Evolutionary conservation across 2,888 invertebrate genomes (phyloP).

Genomic region (Rhagophthalmus giganteus): DNA sequence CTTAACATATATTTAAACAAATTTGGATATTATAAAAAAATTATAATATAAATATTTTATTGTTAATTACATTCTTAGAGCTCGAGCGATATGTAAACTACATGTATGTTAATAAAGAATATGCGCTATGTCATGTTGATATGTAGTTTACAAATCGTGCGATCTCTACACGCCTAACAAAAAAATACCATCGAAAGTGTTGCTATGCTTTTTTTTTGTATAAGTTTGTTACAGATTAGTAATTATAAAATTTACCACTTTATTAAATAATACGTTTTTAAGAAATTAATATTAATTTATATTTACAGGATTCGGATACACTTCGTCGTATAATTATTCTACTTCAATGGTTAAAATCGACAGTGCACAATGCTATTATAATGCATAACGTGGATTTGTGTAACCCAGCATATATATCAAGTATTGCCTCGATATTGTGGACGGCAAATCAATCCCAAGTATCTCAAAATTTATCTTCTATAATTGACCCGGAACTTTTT

Average conservation of each 20-base stretch:
- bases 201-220: no score
- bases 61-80: no score
- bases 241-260: no score
- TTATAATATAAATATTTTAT: not conserved
- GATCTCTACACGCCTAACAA: no score
- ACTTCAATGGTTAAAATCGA: slow-evolving; percentile 72
- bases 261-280: no score
- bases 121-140: no score
- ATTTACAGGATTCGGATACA: slow-evolving; percentile 62
- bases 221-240: no score
- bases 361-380: slow-evolving; percentile 58
- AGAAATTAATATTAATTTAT: no score
- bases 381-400: slow-evolving; percentile 48
- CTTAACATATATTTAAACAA: not conserved
- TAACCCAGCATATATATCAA: slow-evolving; percentile 68
- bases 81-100: no score
- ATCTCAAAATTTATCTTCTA: slow-evolving; percentile 65
- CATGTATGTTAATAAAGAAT: no score
- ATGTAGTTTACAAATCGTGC: no score
- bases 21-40: not conserved
- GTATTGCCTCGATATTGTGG: slow-evolving; percentile 82
- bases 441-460: slow-evolving; percentile 66
- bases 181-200: no score
- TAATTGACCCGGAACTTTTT: slow-evolving; percentile 76
- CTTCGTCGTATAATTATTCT: slow-evolving; percentile 67